Percentiles rank a stretch among this genome's conserved stretches.
Evolutionary conservation across 2,113 vertebrate species (phyloP).

Genomic region (Pogonocichla stellata): DNA sequence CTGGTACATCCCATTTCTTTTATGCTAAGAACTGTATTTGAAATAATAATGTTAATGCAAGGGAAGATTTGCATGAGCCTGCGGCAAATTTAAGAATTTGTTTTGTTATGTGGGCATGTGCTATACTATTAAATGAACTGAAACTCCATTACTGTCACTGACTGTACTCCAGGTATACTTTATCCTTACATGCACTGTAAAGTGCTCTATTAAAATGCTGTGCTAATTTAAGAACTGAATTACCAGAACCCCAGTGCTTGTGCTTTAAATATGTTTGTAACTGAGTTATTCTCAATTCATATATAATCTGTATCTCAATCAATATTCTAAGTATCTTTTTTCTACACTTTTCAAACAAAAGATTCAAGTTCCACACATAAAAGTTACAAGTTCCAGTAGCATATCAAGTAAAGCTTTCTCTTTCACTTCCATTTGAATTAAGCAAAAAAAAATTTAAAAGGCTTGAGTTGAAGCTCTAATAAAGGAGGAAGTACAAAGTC

Average conservation of each 20-base stretch:
- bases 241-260: background rate
- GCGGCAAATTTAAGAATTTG: background rate
- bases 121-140: background rate
- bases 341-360: background rate
- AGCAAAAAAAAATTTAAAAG: background rate
- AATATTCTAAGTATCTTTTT: background rate
- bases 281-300: background rate
- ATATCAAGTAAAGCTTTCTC: background rate
- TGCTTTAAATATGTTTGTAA: background rate
- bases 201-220: background rate
- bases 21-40: background rate
- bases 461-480: background rate
- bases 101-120: background rate
- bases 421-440: background rate
- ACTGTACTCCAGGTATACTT: background rate
- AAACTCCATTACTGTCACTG: constrained; percentile 4
- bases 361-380: background rate
- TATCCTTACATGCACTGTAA: background rate
- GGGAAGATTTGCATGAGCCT: background rate
- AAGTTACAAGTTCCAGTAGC: background rate
- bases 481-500: background rate
- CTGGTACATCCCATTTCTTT: background rate
- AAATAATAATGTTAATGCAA: background rate
- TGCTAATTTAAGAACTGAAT: background rate
- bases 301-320: background rate